Evolutionary conservation across 2,797 vertebrate genomes (phyloP).

Genomic region (Cossypha polioptera): DNA sequence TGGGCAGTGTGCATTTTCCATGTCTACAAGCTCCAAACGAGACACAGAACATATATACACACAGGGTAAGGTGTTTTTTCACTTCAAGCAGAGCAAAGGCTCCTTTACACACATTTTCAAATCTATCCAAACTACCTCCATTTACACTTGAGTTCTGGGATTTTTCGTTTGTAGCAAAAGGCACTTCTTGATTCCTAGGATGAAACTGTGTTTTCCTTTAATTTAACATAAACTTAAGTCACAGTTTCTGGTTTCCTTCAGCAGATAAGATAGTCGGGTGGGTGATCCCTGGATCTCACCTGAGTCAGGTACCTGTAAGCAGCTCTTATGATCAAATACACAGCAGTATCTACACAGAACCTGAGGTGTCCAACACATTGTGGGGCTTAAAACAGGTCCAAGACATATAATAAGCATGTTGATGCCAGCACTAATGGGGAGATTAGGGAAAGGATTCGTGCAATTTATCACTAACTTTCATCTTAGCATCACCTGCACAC

Average conservation of each 20-base stretch:
- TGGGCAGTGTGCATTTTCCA: background rate
- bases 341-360: background rate
- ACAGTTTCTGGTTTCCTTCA: background rate
- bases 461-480: constrained; percentile 28
- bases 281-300: background rate
- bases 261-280: background rate
- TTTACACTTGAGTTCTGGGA: rapidly evolving
- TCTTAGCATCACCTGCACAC: constrained; percentile 46
- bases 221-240: background rate
- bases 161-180: background rate
- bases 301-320: rapidly evolving
- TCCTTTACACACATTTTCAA: background rate
- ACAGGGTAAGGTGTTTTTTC: rapidly evolving
- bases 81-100: background rate
- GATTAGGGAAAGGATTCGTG: background rate
- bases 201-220: background rate
- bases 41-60: rapidly evolving
- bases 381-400: background rate
- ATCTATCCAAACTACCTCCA: background rate
- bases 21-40: background rate
- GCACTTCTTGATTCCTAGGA: background rate
- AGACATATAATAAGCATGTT: background rate
- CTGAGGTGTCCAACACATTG: background rate
- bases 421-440: background rate
- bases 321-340: background rate